Base-by-base conservation (phyloP, 2,113 vertebrate genomes). In the Spea multiplicata region DNA sequence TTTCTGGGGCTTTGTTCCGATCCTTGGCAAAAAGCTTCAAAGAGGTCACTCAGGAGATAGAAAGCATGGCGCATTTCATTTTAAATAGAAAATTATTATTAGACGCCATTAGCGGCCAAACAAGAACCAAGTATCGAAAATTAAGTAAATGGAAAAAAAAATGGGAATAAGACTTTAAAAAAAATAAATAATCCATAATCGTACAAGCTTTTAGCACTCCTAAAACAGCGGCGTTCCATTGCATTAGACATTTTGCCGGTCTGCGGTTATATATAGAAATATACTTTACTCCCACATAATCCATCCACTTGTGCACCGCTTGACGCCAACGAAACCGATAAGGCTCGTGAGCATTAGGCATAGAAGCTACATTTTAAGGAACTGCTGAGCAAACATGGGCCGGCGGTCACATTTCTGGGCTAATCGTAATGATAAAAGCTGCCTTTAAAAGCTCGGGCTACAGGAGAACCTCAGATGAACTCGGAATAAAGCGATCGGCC, bases 21-120 rank as follows among this genome's bases (percentile, higher is more conserved):
- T 64, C 68, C 68, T 62, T 45, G 47, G 62, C 47, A 71, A 78
- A n/a, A 78, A 55, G 76, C 76, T 72, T 72, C 69, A 78, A 71
- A 72, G 68, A 71, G 68, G 65, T 61, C 16, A 30, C 69, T 52
- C 62, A 55, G 76, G 53, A 71, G 44, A 79, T 67, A 73, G 66
- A 67, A 55, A 48, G 53, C 71, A 44, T 14, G 71, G n/a, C 14
- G 49, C 78, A n/a, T 16, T 61, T 68, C 71, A 50, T 57, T 74
- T 67, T 68, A 57, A 2, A 68, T 59, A 74, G 55, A n/a, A 68
- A 68, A 67, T 65, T 72, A 67, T 65, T 72, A 71, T 72, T 78
- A 49, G 57, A 6, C 13, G 44, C 49, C 50, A 9, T 49, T 52
- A 45, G 76, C 62, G 62, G 76, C 70, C 68, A 78, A 78, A 78